A percentile compares a stretch with the other conserved stretches of the same genome.
Conservation (phyloP, 2,113 vertebrate species). For the Corythornis vintsioides region DNA sequence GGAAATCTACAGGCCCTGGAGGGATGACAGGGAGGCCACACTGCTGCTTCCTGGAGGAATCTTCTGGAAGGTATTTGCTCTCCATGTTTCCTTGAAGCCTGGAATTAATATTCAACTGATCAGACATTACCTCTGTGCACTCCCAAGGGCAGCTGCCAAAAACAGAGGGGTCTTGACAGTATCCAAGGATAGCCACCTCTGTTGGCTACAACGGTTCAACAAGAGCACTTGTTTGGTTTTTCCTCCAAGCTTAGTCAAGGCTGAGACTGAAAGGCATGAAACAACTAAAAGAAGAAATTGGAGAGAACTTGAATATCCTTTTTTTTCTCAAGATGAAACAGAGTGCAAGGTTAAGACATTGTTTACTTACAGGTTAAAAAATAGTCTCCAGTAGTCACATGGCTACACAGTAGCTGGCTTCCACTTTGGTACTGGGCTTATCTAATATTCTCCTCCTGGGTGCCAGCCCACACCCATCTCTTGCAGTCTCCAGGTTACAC, state of each 20-base stretch:
- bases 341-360: neutral
- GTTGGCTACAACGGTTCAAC: neutral
- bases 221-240: neutral
- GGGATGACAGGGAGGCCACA: neutral
- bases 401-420: neutral
- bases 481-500: neutral
- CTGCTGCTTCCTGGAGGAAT: neutral
- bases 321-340: neutral
- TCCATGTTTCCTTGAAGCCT: neutral
- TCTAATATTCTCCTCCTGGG: rapidly evolving
- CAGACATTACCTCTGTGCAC: neutral
- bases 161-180: neutral
- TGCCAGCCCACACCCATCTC: neutral
- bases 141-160: neutral
- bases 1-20: neutral
- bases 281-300: neutral
- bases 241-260: neutral
- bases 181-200: neutral
- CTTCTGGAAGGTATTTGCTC: neutral
- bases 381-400: neutral
- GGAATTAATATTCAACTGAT: neutral
- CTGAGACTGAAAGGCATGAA: neutral
- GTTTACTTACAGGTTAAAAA: neutral
- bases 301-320: neutral
- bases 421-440: neutral